These are phyloP conservation scores for Malurus splendens DNA, from an alignment of 2,797 vertebrate species.

Conservation along the genomic window DNA sequence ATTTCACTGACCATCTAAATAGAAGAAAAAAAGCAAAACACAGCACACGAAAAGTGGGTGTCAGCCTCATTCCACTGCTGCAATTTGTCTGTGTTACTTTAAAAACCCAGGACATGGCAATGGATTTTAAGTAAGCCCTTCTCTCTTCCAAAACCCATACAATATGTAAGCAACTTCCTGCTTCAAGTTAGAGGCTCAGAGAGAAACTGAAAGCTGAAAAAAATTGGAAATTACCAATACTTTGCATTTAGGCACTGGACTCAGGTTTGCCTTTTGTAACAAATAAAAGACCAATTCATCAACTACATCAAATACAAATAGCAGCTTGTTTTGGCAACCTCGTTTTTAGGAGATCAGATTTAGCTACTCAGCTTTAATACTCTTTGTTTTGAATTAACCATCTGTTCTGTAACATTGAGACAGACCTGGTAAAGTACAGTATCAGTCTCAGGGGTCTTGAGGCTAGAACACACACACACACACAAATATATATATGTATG, in stretches of 20 bases:
- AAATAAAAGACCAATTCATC: slow-evolving; percentile 17
- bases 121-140: background rate
- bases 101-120: background rate
- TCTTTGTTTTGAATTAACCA: slow-evolving; percentile 53
- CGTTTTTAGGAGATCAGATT: slow-evolving; percentile 43
- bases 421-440: background rate
- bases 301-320: background rate
- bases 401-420: slow-evolving; percentile 44
- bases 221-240: background rate
- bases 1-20: background rate
- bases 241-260: background rate
- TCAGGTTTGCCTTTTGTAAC: background rate
- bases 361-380: slow-evolving; percentile 48
- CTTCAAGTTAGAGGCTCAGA: background rate
- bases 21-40: background rate
- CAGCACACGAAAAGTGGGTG: background rate
- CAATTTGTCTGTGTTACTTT: background rate
- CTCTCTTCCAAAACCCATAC: background rate
- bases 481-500: background rate
- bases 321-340: slow-evolving; percentile 37
- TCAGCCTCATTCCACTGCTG: background rate
- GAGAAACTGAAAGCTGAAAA: background rate
- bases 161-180: background rate
- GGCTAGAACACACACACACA: background rate
- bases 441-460: background rate